Base-by-base conservation (phyloP, 2,113 vertebrate species). In the Callocephalon fimbriatum region DNA sequence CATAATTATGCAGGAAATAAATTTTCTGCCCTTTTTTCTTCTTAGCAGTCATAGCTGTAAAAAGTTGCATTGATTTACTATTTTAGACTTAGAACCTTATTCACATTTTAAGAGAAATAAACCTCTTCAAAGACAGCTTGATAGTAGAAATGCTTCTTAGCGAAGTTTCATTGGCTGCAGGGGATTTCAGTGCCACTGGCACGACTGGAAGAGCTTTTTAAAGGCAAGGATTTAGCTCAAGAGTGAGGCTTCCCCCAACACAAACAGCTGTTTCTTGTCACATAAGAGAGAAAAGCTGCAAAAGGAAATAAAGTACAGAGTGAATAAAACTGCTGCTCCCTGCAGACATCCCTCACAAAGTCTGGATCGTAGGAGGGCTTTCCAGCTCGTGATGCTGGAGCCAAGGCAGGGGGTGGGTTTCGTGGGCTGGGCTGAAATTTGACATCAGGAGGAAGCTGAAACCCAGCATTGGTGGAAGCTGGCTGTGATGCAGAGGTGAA, bases 401-500 rank as follows among this genome's bases (percentile, higher is more conserved):
- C 72, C 1, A 27, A 70, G 40, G 44, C 71, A 70, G 22, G 38
- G 81, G 50, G 32, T 86, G 85, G 71, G 61, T 78, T 86, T 86
- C 1, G 7, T 94, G 88, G 88, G 94, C 54, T 77, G 79, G 90
- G 47, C 92, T 93, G 90, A 67, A 84, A 77, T 7, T 51, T 84
- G 72, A 67, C 94, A 74, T 92, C 63, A 29, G 78, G 61, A 89
- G 48, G 66, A 90, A 59, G 20, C 0, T 84, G 82, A 73, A 96
- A 71, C 42, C 26, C 70, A 67, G 63, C 90, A 92, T 68, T 94
- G 88, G 90, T 93, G 90, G 75, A 83, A 71, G 54, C 78, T 67
- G 59, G 10, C 16, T 47, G 86, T 88, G 95, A 93, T 96, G 96
- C 86, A 74, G 87, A 83, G 75, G 71, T 91, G 81, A 94, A 83